phyloP scores from a whole-genome alignment of 2,797 vertebrate species.

The Orestias chungarensis region DNA sequence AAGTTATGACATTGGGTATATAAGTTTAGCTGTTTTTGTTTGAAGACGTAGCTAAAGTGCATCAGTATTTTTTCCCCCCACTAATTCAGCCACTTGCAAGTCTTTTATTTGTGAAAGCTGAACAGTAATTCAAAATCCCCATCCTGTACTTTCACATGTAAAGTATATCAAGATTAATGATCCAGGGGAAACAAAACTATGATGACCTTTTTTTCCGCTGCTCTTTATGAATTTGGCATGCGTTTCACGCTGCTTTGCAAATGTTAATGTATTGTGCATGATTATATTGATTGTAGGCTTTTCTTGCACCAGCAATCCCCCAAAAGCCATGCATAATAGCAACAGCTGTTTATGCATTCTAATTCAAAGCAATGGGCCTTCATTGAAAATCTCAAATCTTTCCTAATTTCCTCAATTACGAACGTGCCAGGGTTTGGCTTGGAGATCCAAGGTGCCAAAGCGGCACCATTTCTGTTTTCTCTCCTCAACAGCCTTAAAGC shows the following conservation, averaged over 20 bases:
- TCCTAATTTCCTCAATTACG: conserved; percentile 78
- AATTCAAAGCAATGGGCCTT: conserved; percentile 76
- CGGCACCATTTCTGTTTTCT: conserved; percentile 49
- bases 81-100: neutral
- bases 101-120: neutral
- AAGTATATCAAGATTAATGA: conserved; percentile 26
- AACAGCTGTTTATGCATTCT: conserved; percentile 81
- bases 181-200: conserved; percentile 16
- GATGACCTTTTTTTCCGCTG: conserved; percentile 45
- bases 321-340: conserved; percentile 68
- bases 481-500: conserved; percentile 57
- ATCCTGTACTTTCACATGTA: conserved; percentile 19
- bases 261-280: conserved; percentile 59
- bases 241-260: conserved; percentile 49
- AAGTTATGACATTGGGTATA: neutral
- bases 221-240: conserved; percentile 37
- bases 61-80: neutral
- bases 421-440: conserved; percentile 64
- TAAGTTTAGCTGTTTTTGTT: neutral
- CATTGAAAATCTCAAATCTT: conserved; percentile 72
- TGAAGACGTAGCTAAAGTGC: neutral
- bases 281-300: conserved; percentile 50
- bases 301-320: conserved; percentile 56
- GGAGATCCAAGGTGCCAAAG: conserved; percentile 54
- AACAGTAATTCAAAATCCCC: conserved; percentile 6